Base-by-base conservation (phyloP, 2,888 invertebrate genomes). In the Spodoptera exigua region DNA sequence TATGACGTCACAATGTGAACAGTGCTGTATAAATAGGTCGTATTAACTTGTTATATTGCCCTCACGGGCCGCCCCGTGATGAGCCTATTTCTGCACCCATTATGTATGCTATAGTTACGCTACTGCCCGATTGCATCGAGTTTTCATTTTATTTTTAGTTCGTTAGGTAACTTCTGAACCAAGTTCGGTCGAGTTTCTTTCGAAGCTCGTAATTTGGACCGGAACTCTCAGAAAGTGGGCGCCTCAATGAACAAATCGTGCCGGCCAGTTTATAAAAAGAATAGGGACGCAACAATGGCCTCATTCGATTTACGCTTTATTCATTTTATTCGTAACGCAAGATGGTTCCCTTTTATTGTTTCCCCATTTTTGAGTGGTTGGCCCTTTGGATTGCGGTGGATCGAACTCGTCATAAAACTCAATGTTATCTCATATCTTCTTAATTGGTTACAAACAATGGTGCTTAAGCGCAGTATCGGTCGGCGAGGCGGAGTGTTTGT, bases 261-360 rank as follows among this genome's bases (percentile, higher is more conserved):
- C 81, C 74, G 71, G 82, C 70, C 81, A 82, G 83, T 85, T 88
- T 88, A 86, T 86, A 84, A 86, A 88, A 88, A 86, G 84, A 81
- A 80, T 76, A 68, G 71, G 66, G 74, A 76, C 76, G 73, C 78
- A 83, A 87, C 87, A 89, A 88, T 85, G 75, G 82, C 62, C 79
- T 86, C 84, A 90, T 89, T 89, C 85, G 88, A 91, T 89, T 90
- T 87, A 82, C 78, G 83, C 74, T 79, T 78, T 81, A 83, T 81
- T 78, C 78, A 79, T 79, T 82, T 82, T 74, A 78, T 83, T 82
- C 74, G 69, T 68, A 69, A 70, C 73, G 72, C 78, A 76, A 81
- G 82, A 80, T 76, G 76, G 72, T 72, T 78, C 64, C 65, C 54
- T 66, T 83, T 84, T 83, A 83, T 86, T 83, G 83, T 83, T 83